phyloP scores from a whole-genome alignment of 2,113 vertebrate genomes.

The Ia io region DNA sequence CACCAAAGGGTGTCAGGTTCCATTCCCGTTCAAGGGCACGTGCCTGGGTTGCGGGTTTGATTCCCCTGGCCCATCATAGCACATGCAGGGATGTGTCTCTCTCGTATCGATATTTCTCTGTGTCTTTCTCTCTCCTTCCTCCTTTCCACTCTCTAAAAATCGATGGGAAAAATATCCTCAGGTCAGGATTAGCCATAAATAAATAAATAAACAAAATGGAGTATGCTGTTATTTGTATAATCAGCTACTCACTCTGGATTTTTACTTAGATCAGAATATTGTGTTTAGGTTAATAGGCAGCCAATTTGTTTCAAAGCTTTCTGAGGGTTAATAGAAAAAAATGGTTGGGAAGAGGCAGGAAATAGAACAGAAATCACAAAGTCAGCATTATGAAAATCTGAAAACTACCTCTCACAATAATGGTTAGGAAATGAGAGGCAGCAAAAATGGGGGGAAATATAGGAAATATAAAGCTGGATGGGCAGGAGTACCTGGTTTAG shows the following conservation, averaged over 20 bases:
- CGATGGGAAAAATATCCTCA: background rate
- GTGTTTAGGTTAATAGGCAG: background rate
- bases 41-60: too few relatives aligned
- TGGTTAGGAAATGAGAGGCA: background rate
- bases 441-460: background rate
- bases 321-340: background rate
- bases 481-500: background rate
- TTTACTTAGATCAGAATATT: slow-evolving; percentile 25
- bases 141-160: too few relatives aligned
- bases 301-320: background rate
- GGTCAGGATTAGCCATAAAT: background rate
- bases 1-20: too few relatives aligned
- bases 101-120: too few relatives aligned
- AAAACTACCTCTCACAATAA: background rate
- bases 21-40: too few relatives aligned
- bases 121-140: too few relatives aligned
- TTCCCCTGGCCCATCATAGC: too few relatives aligned
- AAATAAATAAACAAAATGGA: background rate
- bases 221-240: background rate
- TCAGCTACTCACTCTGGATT: background rate
- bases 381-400: background rate
- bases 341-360: background rate
- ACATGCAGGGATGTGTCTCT: too few relatives aligned
- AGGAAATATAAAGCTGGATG: background rate
- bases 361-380: background rate